A percentile compares a stretch with the other conserved stretches of the same genome.
Evolutionary conservation across 2,113 vertebrate species (phyloP).

Genomic region (Xenus cinereus): DNA sequence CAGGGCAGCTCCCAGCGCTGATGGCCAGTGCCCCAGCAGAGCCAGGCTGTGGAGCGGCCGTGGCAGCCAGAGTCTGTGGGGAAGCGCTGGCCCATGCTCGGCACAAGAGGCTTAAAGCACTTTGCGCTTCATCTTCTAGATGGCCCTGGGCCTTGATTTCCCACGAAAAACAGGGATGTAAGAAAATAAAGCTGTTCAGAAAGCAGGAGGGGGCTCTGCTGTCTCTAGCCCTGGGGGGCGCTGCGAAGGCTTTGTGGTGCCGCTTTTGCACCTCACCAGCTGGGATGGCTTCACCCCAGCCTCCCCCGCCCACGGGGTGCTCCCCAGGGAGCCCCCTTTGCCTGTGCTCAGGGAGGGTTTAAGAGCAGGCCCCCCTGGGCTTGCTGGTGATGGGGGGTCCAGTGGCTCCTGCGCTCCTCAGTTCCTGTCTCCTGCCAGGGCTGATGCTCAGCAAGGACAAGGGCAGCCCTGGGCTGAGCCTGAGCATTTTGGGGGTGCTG

Average conservation of each 20-base stretch:
- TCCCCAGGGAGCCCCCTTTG: accelerated
- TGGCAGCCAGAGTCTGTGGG: background rate
- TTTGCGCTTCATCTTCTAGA: accelerated
- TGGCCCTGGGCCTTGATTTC: background rate
- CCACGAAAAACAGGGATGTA: background rate
- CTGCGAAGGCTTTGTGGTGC: background rate
- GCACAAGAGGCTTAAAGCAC: background rate
- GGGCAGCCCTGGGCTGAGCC: background rate
- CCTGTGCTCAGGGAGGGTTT: background rate
- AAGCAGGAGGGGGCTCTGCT: background rate
- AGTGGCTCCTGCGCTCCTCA: background rate
- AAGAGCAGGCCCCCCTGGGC: background rate
- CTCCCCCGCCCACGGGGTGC: background rate
- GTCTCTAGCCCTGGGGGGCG: background rate
- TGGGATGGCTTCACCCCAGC: background rate
- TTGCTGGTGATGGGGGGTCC: too few relatives aligned
- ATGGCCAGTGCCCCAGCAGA: accelerated
- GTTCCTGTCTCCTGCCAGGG: background rate
- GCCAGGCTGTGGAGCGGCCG: accelerated
- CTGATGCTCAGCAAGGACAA: background rate
- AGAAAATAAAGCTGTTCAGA: slow-evolving; percentile 9
- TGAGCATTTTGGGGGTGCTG: accelerated
- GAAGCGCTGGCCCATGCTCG: accelerated
- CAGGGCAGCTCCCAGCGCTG: background rate
- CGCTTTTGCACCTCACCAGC: accelerated